Evolutionary conservation across 2,888 invertebrate species (phyloP).

Genomic region (Nipponacmea schrenckii): DNA sequence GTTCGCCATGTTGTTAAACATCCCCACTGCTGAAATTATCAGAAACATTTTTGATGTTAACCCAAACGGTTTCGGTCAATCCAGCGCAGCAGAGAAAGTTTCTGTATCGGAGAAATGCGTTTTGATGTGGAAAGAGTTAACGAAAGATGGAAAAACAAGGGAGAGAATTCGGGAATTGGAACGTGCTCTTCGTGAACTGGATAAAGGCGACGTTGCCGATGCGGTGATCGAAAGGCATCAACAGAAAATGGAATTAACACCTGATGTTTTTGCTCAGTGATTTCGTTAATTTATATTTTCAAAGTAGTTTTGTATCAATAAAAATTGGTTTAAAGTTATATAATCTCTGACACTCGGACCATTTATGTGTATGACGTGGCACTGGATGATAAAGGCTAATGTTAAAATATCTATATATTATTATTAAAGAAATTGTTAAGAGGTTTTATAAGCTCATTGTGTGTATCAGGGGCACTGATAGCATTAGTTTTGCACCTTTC

Average conservation of each 20-base stretch:
- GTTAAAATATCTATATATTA: too few species aligned
- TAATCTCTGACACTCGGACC: too few species aligned
- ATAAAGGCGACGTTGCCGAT: slow-evolving; percentile 51
- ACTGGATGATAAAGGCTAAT: too few species aligned
- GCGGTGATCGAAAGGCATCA: slow-evolving; percentile 44
- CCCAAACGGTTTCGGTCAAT: slow-evolving; percentile 30
- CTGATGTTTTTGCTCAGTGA: slow-evolving; percentile 40
- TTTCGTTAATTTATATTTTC: too few species aligned
- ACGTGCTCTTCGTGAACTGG: slow-evolving; percentile 51
- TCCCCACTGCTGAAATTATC: slow-evolving; percentile 54
- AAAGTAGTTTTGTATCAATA: too few species aligned
- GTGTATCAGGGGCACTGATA: too few species aligned
- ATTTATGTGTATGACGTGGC: too few species aligned
- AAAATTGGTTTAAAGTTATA: too few species aligned
- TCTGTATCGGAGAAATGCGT: slow-evolving; percentile 39
- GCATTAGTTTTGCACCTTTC: too few species aligned
- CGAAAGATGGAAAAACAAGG: slow-evolving; percentile 44
- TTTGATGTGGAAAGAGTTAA: slow-evolving; percentile 46
- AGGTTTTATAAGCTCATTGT: too few species aligned
- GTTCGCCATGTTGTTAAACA: slow-evolving; percentile 50
- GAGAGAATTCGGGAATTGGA: slow-evolving; percentile 52
- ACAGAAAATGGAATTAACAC: slow-evolving; percentile 46
- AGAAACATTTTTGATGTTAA: slow-evolving; percentile 37
- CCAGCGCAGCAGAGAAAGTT: slow-evolving; percentile 27
- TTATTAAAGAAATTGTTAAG: too few species aligned